Evolutionary conservation across 2,797 vertebrate species (phyloP).

Genomic region (Chromis chromis): DNA sequence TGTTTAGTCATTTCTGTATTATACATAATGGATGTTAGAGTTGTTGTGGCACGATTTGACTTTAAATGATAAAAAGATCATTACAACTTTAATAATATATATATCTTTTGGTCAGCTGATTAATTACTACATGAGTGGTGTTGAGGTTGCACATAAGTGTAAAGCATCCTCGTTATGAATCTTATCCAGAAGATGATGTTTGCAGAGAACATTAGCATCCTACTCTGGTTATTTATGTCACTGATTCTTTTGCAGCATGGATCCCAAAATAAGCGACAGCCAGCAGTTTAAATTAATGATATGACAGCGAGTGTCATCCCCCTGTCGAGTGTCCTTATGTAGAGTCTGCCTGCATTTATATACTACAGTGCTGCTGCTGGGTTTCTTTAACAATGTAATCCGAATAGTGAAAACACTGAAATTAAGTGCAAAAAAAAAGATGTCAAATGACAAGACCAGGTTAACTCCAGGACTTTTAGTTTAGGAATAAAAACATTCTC

Average conservation of each 20-base stretch:
- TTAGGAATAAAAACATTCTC: not conserved
- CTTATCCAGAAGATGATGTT: not conserved
- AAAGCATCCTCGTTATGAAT: no score
- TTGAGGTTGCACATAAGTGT: not conserved
- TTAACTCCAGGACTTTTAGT: not conserved
- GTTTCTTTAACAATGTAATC: not conserved
- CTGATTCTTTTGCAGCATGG: not conserved
- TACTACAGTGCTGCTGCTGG: not conserved
- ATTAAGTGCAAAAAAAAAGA: not conserved
- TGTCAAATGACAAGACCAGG: not conserved
- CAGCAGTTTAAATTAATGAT: not conserved
- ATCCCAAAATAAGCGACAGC: not conserved
- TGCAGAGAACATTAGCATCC: not conserved
- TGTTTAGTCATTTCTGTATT: not conserved
- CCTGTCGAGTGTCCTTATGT: not conserved
- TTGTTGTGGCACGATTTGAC: not conserved
- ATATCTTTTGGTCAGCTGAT: no score
- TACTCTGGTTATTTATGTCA: not conserved
- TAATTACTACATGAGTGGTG: no score
- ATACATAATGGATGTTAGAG: no score
- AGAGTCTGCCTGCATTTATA: not conserved
- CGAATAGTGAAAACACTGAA: not conserved
- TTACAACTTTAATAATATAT: not conserved
- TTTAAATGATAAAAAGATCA: not conserved
- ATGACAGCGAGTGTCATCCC: slow-evolving; percentile 1